phyloP scores from a whole-genome alignment of 2,797 vertebrate species.

The Heliangelus exortis region DNA sequence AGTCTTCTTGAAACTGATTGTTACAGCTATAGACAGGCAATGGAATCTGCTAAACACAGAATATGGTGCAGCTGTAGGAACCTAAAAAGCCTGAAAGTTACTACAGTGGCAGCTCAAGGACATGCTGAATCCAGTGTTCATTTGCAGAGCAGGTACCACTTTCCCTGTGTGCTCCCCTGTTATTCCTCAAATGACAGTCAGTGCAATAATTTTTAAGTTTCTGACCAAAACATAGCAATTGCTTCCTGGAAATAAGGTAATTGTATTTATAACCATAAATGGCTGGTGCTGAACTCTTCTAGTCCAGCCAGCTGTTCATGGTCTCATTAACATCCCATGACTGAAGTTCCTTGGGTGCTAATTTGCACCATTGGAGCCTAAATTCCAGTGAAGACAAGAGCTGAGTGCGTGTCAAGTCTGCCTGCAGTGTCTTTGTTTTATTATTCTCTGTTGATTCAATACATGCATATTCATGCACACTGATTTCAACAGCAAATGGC shows the following conservation, averaged over 20 bases:
- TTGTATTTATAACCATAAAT: rapidly evolving
- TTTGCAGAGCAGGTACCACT: neutral
- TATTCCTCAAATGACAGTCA: neutral
- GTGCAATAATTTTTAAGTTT: neutral
- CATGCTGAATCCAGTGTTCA: neutral
- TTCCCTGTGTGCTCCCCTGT: neutral
- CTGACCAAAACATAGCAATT: neutral
- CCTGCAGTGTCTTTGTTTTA: neutral
- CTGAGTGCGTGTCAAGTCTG: neutral
- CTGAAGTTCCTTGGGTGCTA: neutral
- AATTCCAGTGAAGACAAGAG: neutral
- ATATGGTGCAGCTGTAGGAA: neutral
- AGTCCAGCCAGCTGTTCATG: neutral
- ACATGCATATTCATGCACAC: neutral
- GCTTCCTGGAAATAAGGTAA: neutral
- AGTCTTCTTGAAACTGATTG: neutral
- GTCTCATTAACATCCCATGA: neutral
- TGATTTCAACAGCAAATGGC: neutral
- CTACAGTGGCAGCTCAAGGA: neutral
- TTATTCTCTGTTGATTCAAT: neutral
- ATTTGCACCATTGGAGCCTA: neutral
- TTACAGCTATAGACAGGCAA: neutral
- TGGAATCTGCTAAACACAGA: neutral
- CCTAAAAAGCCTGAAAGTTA: neutral
- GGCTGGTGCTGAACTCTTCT: neutral